phyloP scores from a whole-genome alignment of 2,888 invertebrate genomes.

The Cyclophora punctaria region DNA sequence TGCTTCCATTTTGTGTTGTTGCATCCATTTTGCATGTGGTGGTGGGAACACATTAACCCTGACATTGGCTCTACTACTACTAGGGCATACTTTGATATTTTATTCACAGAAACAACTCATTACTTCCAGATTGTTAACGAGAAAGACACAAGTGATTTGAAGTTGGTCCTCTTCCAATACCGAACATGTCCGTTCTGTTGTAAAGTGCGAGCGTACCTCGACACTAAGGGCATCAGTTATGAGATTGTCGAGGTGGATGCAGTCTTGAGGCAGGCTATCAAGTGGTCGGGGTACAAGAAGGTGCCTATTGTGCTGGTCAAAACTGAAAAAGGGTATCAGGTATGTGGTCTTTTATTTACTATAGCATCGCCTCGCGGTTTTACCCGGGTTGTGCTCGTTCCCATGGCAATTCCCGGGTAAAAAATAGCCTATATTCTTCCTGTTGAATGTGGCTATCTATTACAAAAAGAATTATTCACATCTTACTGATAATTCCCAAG shows the following conservation, averaged over 20 bases:
- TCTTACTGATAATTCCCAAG: no score
- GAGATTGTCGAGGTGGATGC: slow-evolving; percentile 98
- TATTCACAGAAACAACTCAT: background rate
- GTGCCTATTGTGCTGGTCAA: slow-evolving; percentile 92
- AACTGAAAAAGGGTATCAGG: slow-evolving; percentile 82
- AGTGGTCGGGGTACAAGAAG: slow-evolving; percentile 96
- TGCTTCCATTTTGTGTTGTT: no score
- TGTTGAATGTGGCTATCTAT: no score
- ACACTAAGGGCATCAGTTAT: slow-evolving; percentile 94
- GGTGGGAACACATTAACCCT: no score
- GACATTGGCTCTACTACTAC: background rate
- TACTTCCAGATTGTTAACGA: slow-evolving; percentile 77
- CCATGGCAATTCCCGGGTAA: no score
- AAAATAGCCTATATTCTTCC: no score
- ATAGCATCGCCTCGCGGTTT: no score
- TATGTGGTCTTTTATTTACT: slow-evolving; percentile 26
- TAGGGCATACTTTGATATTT: no score
- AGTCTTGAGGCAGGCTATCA: slow-evolving; percentile 90
- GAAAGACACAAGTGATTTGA: slow-evolving; percentile 79
- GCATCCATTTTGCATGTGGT: no score
- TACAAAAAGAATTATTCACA: no score
- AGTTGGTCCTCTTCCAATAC: slow-evolving; percentile 94
- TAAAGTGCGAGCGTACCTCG: slow-evolving; percentile 92
- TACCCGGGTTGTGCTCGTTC: no score
- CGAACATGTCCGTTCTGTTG: slow-evolving; percentile 99